Evolutionary conservation across 2,113 vertebrate genomes (phyloP).

Genomic region (Coturnix japonica): DNA sequence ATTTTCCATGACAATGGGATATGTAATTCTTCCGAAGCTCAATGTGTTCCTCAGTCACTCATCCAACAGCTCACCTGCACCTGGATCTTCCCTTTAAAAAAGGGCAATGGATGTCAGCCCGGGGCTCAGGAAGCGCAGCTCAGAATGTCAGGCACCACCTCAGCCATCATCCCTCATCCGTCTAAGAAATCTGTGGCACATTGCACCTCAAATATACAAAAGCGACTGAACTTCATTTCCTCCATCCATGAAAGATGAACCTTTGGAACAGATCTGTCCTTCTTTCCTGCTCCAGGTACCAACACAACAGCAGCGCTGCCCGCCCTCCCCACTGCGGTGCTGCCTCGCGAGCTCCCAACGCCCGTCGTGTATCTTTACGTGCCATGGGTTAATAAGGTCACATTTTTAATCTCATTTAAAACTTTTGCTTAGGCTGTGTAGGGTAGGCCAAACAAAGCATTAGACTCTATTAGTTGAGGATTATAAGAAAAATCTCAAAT

Average conservation of each 20-base stretch:
- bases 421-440: conserved; percentile 56
- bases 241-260: neutral
- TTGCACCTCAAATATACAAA: neutral
- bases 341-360: neutral
- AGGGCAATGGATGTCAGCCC: neutral
- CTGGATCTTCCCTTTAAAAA: neutral
- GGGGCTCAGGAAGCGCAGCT: neutral
- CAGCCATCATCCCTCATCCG: neutral
- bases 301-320: neutral
- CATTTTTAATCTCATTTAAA: conserved; percentile 69
- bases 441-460: conserved; percentile 63
- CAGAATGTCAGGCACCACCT: neutral
- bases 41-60: neutral
- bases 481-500: conserved; percentile 67
- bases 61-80: neutral
- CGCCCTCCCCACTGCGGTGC: neutral
- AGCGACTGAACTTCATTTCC: neutral
- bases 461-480: conserved; percentile 66
- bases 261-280: neutral
- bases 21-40: neutral
- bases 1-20: conserved; percentile 62
- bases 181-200: neutral
- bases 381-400: conserved; percentile 60
- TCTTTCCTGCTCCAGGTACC: neutral
- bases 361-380: conserved; percentile 11